Percentiles rank a stretch among this genome's conserved stretches.
Evolutionary conservation across 1,140 invertebrate genomes (phyloP).

Genomic region (Danaus plexippus): DNA sequence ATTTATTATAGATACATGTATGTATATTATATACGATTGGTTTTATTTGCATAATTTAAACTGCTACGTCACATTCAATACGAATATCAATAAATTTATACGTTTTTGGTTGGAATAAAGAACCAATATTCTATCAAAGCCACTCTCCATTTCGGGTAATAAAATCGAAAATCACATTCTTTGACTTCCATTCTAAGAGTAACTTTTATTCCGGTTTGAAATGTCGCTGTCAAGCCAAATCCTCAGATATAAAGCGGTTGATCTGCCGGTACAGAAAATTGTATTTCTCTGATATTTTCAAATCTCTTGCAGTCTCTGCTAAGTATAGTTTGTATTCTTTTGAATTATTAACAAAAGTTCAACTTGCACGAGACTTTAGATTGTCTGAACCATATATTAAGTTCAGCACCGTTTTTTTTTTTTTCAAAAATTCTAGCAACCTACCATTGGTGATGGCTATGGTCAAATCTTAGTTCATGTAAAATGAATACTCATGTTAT

Average conservation of each 20-base stretch:
- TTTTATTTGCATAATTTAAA: constrained; percentile 4
- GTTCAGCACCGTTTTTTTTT: too few species aligned
- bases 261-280: constrained; percentile 40
- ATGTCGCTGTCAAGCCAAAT: constrained; percentile 40
- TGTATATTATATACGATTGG: too few species aligned
- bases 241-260: constrained; percentile 34
- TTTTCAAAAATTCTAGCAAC: too few species aligned
- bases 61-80: constrained; percentile 5
- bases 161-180: constrained; percentile 29
- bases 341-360: too few species aligned
- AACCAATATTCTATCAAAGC: constrained; percentile 13
- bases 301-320: constrained; percentile 18
- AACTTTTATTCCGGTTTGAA: constrained; percentile 47
- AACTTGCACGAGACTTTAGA: too few species aligned
- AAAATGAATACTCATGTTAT: too few species aligned
- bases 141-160: constrained; percentile 16
- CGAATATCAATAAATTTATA: too few species aligned
- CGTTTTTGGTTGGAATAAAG: constrained; percentile 1
- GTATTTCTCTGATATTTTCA: constrained; percentile 29
- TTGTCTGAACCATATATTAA: too few species aligned
- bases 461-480: too few species aligned
- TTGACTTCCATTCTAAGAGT: constrained; percentile 23
- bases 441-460: too few species aligned
- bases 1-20: too few species aligned
- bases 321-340: background rate